A percentile compares a stretch with the other conserved stretches of the same genome.
These are phyloP conservation scores for Heliothis peltigera DNA, from an alignment of 2,888 invertebrate species.

Conservation along the genomic window DNA sequence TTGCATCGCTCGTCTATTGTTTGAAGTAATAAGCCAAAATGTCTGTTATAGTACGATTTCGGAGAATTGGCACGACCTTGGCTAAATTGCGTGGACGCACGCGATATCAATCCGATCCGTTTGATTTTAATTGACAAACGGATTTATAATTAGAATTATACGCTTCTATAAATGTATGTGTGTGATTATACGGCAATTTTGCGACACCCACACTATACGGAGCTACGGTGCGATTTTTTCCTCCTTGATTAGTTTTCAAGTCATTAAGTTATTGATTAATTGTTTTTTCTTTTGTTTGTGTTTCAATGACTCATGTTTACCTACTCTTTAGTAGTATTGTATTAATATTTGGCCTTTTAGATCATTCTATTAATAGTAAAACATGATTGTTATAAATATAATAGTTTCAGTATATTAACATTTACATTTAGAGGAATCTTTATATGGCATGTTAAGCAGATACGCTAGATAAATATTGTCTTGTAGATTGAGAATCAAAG, in stretches of 20 bases:
- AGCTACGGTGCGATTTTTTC: slow-evolving; percentile 41
- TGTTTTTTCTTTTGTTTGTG: slow-evolving; percentile 22
- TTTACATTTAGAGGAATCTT: no score
- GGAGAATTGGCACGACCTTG: slow-evolving; percentile 65
- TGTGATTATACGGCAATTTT: slow-evolving; percentile 63
- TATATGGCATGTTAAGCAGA: no score
- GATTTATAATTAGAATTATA: slow-evolving; percentile 68
- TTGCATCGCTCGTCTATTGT: slow-evolving; percentile 44
- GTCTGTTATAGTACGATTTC: slow-evolving; percentile 57
- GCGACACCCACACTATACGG: slow-evolving; percentile 68
- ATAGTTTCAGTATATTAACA: no score
- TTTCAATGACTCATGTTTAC: slow-evolving; percentile 10
- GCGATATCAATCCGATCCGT: slow-evolving; percentile 70
- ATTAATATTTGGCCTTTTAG: no score
- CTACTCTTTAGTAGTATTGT: not conserved
- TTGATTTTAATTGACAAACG: slow-evolving; percentile 71
- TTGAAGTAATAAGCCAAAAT: slow-evolving; percentile 15
- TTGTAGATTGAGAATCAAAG: no score
- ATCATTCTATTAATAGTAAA: no score
- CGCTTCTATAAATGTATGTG: slow-evolving; percentile 52
- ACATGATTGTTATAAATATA: no score
- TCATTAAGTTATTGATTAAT: slow-evolving; percentile 37
- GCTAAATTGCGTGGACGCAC: slow-evolving; percentile 60
- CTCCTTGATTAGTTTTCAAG: slow-evolving; percentile 28
- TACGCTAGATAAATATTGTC: no score